These are phyloP conservation scores for Ostrea denselamellosa DNA, from an alignment of 1,140 invertebrate species.

Conservation along the genomic window DNA sequence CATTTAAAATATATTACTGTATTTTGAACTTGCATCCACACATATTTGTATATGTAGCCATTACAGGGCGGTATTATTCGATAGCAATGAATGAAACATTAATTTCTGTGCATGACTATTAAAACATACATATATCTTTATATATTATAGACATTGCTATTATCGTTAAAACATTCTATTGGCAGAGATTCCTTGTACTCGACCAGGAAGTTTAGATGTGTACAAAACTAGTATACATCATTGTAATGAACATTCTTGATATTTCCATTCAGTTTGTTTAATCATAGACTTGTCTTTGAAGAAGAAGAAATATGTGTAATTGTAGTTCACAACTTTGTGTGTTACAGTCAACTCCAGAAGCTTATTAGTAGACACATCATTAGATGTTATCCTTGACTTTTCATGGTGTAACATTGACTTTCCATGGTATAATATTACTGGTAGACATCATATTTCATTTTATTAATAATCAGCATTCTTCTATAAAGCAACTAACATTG, in stretches of 20 bases:
- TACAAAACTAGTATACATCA: no score
- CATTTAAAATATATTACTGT: background rate
- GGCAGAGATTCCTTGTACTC: no score
- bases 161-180: no score
- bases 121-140: background rate
- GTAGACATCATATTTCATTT: constrained; percentile 13
- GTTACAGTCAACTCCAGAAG: background rate
- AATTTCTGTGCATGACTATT: background rate
- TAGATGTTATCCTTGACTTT: background rate
- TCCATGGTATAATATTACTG: background rate
- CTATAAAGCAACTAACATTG: background rate
- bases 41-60: background rate
- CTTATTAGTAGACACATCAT: background rate
- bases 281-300: no score
- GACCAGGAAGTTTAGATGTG: no score
- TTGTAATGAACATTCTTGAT: no score
- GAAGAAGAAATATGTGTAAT: no score
- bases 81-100: background rate
- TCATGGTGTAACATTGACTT: constrained; percentile 11
- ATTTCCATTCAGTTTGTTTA: no score
- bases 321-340: background rate
- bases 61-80: background rate
- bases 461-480: constrained; percentile 12
- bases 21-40: background rate
- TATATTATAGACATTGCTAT: no score